Conservation (phyloP, 2,888 invertebrate genomes). For the Marronus borbonicus region DNA sequence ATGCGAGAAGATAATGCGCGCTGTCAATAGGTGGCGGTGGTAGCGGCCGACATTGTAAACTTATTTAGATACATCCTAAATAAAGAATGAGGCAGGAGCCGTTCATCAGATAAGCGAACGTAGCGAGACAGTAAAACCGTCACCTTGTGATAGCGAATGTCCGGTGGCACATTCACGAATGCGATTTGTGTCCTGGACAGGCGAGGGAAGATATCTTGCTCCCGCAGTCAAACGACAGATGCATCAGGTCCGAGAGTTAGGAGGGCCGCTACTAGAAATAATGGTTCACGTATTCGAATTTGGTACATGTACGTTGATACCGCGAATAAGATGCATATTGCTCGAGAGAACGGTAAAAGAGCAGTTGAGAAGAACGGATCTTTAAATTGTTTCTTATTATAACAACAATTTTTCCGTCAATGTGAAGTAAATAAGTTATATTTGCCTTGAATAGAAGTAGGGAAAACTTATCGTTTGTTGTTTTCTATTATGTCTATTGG, state of each 20-base stretch:
- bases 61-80: constrained; percentile 43
- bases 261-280: constrained; percentile 41
- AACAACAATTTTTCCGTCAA: too few species aligned
- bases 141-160: constrained; percentile 58
- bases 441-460: too few species aligned
- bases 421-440: too few species aligned
- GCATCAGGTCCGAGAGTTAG: constrained; percentile 52
- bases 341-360: too few species aligned
- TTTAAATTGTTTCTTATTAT: too few species aligned
- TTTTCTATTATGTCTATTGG: too few species aligned
- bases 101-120: constrained; percentile 57
- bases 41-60: constrained; percentile 32
- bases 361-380: too few species aligned
- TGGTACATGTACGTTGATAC: not conserved
- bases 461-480: too few species aligned
- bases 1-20: constrained; percentile 34
- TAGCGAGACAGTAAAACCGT: constrained; percentile 58
- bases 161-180: constrained; percentile 61
- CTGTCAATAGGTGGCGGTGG: constrained; percentile 35
- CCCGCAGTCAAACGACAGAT: constrained; percentile 54
- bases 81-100: constrained; percentile 39
- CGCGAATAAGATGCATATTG: not conserved
- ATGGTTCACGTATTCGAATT: constrained; percentile 8
- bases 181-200: constrained; percentile 59
- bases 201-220: constrained; percentile 54